Base-by-base conservation (phyloP, 2,113 vertebrate genomes). In the Macquaria ambigua region DNA sequence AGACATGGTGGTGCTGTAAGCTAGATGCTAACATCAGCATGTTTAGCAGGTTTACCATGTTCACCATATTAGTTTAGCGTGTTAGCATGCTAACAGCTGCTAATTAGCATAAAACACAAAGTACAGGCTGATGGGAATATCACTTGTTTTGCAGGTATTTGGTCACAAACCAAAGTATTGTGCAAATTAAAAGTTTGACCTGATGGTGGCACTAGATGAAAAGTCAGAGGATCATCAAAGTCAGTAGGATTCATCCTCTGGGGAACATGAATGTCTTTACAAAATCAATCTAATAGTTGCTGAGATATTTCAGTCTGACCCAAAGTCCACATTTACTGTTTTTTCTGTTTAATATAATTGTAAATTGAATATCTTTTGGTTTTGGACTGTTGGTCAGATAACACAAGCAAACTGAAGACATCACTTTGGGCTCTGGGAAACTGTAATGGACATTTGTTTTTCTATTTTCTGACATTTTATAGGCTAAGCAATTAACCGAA, bases 401-500 rank as follows among this genome's bases (percentile, higher is more conserved):
- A 63, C 39, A 46, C 8, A 34, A 41, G 2, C 10, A 59, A 70
- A 46, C 1, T 39, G 6, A 63, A 43, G 48, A 7, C 6, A 9
- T 48, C 28, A 21, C 23, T 39, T 68, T 68, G 3, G 10, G 1
- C 52, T 77, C 1, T 1, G 5, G 55, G 69, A 31, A 62, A 23
- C 20, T n/a, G 5, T 41, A 4, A 70, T 10, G 2, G n/a, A 41
- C 41, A 59, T 72, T 53, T 83, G 3, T 4, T 10, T 53, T 28
- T 9, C 10, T 11, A 3, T 48, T 71, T 74, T 43, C 52, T 71
- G 18, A 72, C 50, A 68, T 74, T 55, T 56, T 25, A 72, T 62
- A 53, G 41, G 23, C 43, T 3, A 31, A 64, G 3, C 55, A 41
- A 53, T 80, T 72, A 59, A 74, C 53, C 3, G 0, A 80, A 37